Percentiles rank a stretch among this genome's conserved stretches.
Evolutionary conservation across 1,140 invertebrate genomes (phyloP).

Genomic region (Lerema accius): DNA sequence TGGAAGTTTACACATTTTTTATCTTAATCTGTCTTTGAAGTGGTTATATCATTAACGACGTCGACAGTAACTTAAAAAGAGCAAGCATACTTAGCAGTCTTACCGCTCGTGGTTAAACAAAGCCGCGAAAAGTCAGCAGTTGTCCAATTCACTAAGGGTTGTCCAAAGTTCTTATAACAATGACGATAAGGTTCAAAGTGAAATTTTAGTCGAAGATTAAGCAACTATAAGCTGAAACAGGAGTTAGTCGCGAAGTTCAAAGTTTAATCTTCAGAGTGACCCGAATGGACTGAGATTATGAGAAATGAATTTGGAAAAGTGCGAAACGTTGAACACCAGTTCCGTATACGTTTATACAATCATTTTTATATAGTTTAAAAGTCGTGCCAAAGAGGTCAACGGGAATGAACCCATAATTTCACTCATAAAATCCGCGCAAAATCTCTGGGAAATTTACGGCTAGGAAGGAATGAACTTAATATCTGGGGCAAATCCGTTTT

Average conservation of each 20-base stretch:
- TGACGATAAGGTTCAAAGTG: conserved; percentile 1
- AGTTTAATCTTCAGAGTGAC: conserved; percentile 31
- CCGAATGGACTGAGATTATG: conserved; percentile 24
- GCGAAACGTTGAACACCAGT: background rate
- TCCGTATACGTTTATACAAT: conserved; percentile 9
- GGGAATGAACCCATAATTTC: background rate
- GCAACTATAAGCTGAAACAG: conserved; percentile 24
- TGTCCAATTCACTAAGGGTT: background rate
- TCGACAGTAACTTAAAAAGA: conserved; percentile 18
- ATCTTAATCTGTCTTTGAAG: conserved; percentile 3
- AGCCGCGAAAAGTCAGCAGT: conserved; percentile 8
- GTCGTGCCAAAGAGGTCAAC: conserved; percentile 5
- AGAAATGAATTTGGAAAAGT: conserved; percentile 4
- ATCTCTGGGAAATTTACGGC: background rate
- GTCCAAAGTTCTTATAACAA: background rate
- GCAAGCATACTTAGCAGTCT: conserved; percentile 22
- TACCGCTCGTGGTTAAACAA: conserved; percentile 21
- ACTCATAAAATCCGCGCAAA: background rate
- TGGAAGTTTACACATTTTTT: background rate
- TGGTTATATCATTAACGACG: conserved; percentile 20
- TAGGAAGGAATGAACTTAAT: background rate
- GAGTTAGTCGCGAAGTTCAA: conserved; percentile 13
- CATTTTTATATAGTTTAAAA: background rate
- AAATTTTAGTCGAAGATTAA: background rate
- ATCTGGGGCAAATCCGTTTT: background rate